Percentiles rank a stretch among this genome's conserved stretches.
phyloP scores from a whole-genome alignment of 2,797 vertebrate species.

The Rhinatrema bivittatum region DNA sequence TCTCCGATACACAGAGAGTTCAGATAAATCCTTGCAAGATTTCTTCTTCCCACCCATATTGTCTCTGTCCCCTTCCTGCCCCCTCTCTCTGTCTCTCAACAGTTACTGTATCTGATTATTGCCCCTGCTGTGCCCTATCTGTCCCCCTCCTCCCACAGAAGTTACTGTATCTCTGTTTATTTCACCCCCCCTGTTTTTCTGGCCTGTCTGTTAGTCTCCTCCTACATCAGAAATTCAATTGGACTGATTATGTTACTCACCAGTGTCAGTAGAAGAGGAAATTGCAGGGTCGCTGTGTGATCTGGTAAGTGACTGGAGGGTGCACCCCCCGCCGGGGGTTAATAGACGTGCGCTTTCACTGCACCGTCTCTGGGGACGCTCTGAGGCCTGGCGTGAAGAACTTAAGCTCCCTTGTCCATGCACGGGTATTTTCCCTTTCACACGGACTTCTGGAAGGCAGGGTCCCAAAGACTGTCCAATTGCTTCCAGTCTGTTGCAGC shows the following conservation, averaged over 20 bases:
- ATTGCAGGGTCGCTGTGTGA: conserved; percentile 89
- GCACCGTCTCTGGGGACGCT: conserved; percentile 23
- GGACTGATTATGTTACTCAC: conserved; percentile 21
- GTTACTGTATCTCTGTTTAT: too few species aligned
- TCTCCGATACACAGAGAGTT: too few species aligned
- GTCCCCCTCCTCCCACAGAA: too few species aligned
- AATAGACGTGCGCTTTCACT: conserved; percentile 40
- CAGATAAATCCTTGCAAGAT: too few species aligned
- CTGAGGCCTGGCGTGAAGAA: conserved; percentile 25
- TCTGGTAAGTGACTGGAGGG: conserved; percentile 57
- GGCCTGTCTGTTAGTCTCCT: too few species aligned
- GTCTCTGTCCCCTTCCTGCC: too few species aligned
- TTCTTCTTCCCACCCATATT: too few species aligned
- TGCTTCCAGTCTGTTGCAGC: conserved; percentile 83
- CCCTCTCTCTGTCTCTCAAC: too few species aligned
- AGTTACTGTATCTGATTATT: too few species aligned
- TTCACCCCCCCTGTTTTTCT: too few species aligned
- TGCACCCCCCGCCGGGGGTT: conserved; percentile 26
- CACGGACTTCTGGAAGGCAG: conserved; percentile 56
- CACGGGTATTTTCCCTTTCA: conserved; percentile 30
- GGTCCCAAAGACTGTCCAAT: conserved; percentile 44
- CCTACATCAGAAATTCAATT: too few species aligned
- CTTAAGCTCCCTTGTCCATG: conserved; percentile 40
- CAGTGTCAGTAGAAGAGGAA: conserved; percentile 47
- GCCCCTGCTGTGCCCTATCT: too few species aligned